Conservation (phyloP, 2,888 invertebrate genomes). For the Drosophila bunnanda region DNA sequence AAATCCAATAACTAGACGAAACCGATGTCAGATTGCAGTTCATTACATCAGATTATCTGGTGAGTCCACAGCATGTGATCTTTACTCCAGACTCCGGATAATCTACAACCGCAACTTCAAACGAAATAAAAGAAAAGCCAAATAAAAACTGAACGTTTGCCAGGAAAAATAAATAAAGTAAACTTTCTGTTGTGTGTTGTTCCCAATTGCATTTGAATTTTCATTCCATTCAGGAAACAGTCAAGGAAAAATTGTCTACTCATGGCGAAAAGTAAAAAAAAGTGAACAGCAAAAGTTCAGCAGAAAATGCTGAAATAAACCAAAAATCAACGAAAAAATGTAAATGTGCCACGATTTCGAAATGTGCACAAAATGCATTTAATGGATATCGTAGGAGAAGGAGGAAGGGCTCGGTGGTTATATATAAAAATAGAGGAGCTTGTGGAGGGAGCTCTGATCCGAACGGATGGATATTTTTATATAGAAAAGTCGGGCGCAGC, state of each 20-base stretch:
- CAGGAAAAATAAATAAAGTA: conserved; percentile 27
- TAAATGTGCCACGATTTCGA: conserved; percentile 76
- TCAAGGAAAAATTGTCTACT: conserved; percentile 57
- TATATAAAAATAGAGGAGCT: conserved; percentile 64
- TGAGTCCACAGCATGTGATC: conserved; percentile 24
- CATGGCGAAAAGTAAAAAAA: conserved; percentile 58
- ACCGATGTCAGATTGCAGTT: conserved; percentile 11
- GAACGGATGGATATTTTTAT: conserved; percentile 41
- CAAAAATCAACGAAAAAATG: conserved; percentile 61
- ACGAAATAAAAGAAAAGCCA: conserved; percentile 20
- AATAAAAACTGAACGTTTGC: conserved; percentile 50
- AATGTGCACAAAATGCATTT: conserved; percentile 77
- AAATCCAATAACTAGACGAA: conserved; percentile 4
- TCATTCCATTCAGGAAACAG: conserved; percentile 52
- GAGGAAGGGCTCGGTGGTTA: conserved; percentile 8
- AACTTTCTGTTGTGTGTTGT: conserved; percentile 37
- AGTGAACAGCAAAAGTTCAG: conserved; percentile 39
- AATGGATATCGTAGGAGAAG: conserved; percentile 46
- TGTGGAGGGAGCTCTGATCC: conserved; percentile 27
- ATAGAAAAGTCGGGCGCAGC: conserved; percentile 43
- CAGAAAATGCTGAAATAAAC: conserved; percentile 35
- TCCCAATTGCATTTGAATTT: conserved; percentile 46
- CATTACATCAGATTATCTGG: conserved; percentile 21
- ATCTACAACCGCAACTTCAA: conserved; percentile 40
- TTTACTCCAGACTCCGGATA: conserved; percentile 11